Evolutionary conservation across 2,113 vertebrate species (phyloP).

Genomic region (Laterallus jamaicensis): DNA sequence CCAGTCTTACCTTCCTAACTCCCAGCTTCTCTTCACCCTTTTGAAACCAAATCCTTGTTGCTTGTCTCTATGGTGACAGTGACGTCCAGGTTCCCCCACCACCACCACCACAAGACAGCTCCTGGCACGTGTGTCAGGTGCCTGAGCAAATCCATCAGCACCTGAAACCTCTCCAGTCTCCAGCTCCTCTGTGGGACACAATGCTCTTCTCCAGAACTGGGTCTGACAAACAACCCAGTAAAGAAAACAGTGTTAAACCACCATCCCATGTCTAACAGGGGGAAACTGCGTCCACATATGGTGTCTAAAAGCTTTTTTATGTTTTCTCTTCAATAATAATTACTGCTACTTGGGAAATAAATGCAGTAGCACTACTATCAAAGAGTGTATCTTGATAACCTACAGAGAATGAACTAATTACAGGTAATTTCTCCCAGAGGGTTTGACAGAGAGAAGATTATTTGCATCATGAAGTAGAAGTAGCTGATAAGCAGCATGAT

Average conservation of each 20-base stretch:
- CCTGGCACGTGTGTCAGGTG: neutral
- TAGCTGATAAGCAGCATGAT: conserved; percentile 24
- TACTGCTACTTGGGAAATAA: neutral
- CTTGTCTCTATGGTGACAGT: conserved; percentile 74
- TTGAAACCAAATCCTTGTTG: conserved; percentile 66
- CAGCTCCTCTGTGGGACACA: neutral
- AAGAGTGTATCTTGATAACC: neutral
- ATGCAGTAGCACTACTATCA: neutral
- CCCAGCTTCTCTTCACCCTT: conserved; percentile 50
- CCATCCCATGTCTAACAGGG: neutral
- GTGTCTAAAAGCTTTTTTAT: neutral
- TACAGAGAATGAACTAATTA: conserved; percentile 4
- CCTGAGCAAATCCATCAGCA: neutral
- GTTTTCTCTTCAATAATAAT: neutral
- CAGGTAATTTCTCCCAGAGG: neutral
- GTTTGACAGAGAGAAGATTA: neutral
- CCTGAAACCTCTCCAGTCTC: neutral
- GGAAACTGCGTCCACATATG: neutral
- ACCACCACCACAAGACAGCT: neutral
- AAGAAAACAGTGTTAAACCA: neutral
- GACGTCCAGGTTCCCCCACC: conserved; percentile 4
- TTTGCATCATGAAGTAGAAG: neutral
- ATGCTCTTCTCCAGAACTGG: neutral
- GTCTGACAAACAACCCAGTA: neutral
- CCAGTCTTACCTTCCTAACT: conserved; percentile 57